A percentile compares a stretch with the other conserved stretches of the same genome.
Evolutionary conservation across 2,888 invertebrate species (phyloP).

Genomic region (Oscheius onirici): DNA sequence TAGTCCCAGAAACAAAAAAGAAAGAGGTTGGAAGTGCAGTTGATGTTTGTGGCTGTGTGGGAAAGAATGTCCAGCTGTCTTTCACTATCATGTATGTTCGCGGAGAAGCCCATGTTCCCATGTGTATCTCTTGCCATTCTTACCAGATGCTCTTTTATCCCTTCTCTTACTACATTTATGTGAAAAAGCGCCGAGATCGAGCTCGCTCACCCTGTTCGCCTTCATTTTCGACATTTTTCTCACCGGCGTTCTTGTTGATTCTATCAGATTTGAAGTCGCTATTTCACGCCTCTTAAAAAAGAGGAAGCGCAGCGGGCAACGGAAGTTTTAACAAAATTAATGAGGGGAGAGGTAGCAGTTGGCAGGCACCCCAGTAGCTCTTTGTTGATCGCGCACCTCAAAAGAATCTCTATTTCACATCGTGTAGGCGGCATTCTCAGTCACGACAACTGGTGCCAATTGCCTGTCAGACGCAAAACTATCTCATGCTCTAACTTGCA

Average conservation of each 20-base stretch:
- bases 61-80: conserved; percentile 28
- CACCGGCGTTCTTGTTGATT: neutral
- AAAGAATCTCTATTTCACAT: neutral
- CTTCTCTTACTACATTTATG: neutral
- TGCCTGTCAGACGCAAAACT: conserved; percentile 13
- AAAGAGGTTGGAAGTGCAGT: conserved; percentile 3
- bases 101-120: conserved; percentile 19
- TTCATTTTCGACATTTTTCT: neutral
- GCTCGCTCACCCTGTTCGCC: neutral
- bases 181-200: neutral
- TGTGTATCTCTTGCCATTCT: conserved; percentile 25
- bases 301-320: neutral
- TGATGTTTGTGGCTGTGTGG: neutral
- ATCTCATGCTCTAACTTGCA: conserved; percentile 21
- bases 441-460: neutral
- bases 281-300: neutral
- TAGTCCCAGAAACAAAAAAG: too few species aligned
- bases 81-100: conserved; percentile 34
- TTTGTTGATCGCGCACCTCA: neutral
- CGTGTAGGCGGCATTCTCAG: neutral
- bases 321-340: conserved; percentile 10
- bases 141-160: conserved; percentile 17
- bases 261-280: neutral
- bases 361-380: neutral
- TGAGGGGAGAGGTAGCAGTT: neutral